Base-by-base conservation (phyloP, 1,140 invertebrate genomes). In the Thaumatotibia leucotreta region DNA sequence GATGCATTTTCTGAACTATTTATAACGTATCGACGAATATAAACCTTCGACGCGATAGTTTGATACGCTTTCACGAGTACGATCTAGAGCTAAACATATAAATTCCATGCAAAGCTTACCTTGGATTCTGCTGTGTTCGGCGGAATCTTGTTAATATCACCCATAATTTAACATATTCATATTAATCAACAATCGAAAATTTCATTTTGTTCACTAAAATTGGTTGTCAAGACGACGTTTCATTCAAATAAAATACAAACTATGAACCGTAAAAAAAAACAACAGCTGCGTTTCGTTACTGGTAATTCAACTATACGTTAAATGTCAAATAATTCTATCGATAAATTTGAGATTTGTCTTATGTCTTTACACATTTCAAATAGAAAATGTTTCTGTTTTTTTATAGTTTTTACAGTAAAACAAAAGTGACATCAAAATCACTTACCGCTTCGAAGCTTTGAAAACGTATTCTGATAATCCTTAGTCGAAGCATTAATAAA, bases 151-250 rank as follows among this genome's bases (percentile, higher is more conserved):
- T 79, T 70, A 73, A 70, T 69, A 79, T 90, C 84, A 86, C 85
- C 86, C 88, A 90, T 89, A 83, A 89, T 89, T 84, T 83, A 80
- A 73, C 67, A 81, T 80, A 88, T 80, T 80, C 81, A 88, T 85
- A 84, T 73, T 84, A 83, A 74, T 79, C 29, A 80, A 79, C 77
- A 80, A 76, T 79, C 68, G 61, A 76, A 71, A 73, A 78, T 71
- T 77, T 82, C 78, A 79, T 81, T 73, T 79, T 84, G 78, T 66
- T 77, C 75, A 81, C 70, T 72, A 86, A 61, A 84, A 78, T 77
- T 79, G 79, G 88, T 90, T 84, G 85, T 83, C 86, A 88, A 88
- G 86, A 76, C 83, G 83, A 89, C 86, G 81, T 85, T 88, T 87
- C 66, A 68, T 88, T 88, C 88, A 90, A 90, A 90, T 85, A 88